phyloP scores from a whole-genome alignment of 2,113 vertebrate species.

The Gnathonemus echidnorhynchus region DNA sequence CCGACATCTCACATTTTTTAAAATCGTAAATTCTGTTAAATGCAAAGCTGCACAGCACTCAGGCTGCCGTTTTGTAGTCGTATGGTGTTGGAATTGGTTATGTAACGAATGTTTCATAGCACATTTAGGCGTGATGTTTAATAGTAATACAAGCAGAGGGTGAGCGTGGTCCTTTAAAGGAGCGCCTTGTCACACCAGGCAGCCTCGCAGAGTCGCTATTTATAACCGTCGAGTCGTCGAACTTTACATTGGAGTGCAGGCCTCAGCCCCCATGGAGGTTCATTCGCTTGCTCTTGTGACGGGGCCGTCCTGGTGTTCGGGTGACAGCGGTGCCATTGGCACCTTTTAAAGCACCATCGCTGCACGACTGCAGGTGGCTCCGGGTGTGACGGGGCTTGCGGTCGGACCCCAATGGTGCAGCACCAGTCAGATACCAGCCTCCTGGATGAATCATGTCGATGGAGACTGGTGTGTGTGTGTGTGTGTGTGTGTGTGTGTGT shows the following conservation, averaged over 20 bases:
- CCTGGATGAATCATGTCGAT: background rate
- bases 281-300: background rate
- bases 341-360: background rate
- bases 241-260: background rate
- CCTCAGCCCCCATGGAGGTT: background rate
- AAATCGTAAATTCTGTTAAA: background rate
- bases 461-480: background rate
- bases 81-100: background rate
- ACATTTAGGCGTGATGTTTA: background rate
- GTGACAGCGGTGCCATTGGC: background rate
- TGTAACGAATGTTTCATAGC: background rate
- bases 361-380: background rate
- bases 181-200: background rate
- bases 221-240: background rate
- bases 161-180: background rate
- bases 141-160: conserved; percentile 2
- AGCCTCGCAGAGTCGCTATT: background rate
- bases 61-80: background rate
- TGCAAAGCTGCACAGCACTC: background rate
- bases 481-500: background rate
- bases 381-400: background rate
- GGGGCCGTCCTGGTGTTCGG: background rate
- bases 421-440: background rate
- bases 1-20: background rate
- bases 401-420: background rate